Percentiles rank a stretch among this genome's conserved stretches.
These are phyloP conservation scores for Phrynosoma blainvillii DNA, from an alignment of 2,113 vertebrate genomes.

Conservation along the genomic window DNA sequence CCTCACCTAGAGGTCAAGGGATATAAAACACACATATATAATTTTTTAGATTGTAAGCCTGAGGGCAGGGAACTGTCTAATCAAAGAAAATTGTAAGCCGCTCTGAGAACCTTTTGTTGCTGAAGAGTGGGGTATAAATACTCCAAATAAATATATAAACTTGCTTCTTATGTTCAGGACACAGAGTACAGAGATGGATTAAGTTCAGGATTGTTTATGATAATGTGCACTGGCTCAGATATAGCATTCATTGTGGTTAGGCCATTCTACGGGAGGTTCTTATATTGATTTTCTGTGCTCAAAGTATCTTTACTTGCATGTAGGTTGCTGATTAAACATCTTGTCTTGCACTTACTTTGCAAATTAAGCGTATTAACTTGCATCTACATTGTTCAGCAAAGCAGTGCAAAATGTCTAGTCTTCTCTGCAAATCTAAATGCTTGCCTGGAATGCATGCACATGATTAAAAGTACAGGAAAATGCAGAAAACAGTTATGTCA, in stretches of 20 bases:
- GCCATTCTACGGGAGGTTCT: background rate
- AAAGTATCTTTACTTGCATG: background rate
- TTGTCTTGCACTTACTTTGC: background rate
- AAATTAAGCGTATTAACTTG: background rate
- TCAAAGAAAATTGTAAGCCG: too few species aligned
- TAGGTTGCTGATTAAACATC: background rate
- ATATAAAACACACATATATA: too few species aligned
- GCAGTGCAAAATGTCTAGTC: too few species aligned
- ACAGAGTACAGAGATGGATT: background rate
- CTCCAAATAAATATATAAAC: too few species aligned
- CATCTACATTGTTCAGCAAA: background rate
- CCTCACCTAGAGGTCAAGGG: too few species aligned
- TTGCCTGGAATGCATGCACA: background rate
- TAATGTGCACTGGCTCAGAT: background rate
- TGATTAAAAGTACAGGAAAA: too few species aligned
- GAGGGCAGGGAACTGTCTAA: too few species aligned
- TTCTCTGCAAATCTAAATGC: background rate
- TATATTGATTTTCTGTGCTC: background rate
- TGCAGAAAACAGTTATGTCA: background rate
- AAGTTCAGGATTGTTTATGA: background rate
- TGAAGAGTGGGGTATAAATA: too few species aligned
- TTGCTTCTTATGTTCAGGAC: background rate
- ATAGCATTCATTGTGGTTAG: background rate
- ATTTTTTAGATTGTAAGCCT: too few species aligned
- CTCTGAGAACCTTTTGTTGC: too few species aligned